Evolutionary conservation across 1,140 invertebrate species (phyloP), one percentile per base, ranked within the genome.

Genomic region (Drosophila truncata): DNA sequence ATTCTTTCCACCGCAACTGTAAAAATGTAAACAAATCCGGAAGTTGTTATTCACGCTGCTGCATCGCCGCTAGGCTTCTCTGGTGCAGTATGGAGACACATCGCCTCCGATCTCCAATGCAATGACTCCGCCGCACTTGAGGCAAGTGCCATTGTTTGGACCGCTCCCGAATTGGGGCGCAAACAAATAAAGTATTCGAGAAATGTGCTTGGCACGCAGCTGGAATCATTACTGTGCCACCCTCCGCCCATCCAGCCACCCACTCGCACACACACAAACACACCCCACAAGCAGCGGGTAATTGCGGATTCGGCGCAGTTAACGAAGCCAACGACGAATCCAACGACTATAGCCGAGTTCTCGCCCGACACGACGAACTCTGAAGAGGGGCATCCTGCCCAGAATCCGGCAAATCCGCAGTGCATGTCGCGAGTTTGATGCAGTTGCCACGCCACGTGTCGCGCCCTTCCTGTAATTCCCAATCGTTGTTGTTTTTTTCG

Each of bases 151-250:
- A 84, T 87, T 87, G 85, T 87, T 80, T 70, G 42, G 13, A 35
- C 35, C 35, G 44, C 52, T 14, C 54, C 81, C 70, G 31, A 80
- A 82, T 77, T 87, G 83, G 83, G 78, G 70, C 83, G 81, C 69
- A 75, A 86, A 81, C 82, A 79, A 65, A 58, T 74, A 67, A 59
- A 54, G 20, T 23, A 27, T 23, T 20, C 62, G 39, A 11, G 23
- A 42, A 41, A 31, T 33, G 37, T 18, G 47, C 55, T 55, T 57
- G 75, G 58, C 75, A 70, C 70, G 58, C 77, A 80, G 79, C 70
- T 83, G 72, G 77, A 88, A 83, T 70, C 60, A 74, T 88, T 80
- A 78, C 84, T 87, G 80, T 88, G 70, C 63, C 84, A 83, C 80
- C 70, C 83, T 76, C 72, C 23, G 8, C 46, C 61, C 71, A 70